Evolutionary conservation across 2,113 vertebrate species (phyloP), one percentile per base, ranked within the genome.

Genomic region (Mus spicilegus): DNA sequence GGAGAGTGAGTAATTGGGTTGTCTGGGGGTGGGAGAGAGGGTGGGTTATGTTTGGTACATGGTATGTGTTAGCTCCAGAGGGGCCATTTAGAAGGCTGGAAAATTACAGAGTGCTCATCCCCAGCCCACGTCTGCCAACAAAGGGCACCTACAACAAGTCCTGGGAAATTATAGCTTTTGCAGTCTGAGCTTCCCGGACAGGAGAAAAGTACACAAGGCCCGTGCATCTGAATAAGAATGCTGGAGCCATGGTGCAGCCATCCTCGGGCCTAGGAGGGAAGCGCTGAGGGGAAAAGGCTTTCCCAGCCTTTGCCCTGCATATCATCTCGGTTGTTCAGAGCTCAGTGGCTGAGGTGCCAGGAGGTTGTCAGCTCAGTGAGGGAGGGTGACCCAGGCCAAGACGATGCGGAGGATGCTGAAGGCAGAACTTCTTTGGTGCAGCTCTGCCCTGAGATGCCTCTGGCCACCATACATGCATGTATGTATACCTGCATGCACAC

Each of bases 31-130:
- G 77, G 81, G 85, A 36, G 89, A 81, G 51, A 63, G 46, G 72
- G 88, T 89, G 78, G 96, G 78, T 89, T 93, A 75, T 96, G 93
- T 93, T 96, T 92, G 76, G 78, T 93, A 77, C 33, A 0, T 87
- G 95, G 51, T 39, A 22, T 0, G 0, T 94, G 78, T 89, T 91
- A 94, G 95, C 93, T 93, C 56, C 89, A 67, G 69, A 84, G 80
- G 73, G 54, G 22, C 65, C 54, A 69, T 76, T 97, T 90, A 95
- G 94, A 73, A 95, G 77, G 89, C 89, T 94, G 92, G 90, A 89
- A 97, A 97, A 97, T 97, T 97, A 95, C 85, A 93, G 75, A 94
- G 96, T 42, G 56, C n/a, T 97, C 94, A 89, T 51, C 49, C 87
- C 8, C 26, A 95, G 95, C 94, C 96, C 95, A 95, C 82, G 8